phyloP scores from a whole-genome alignment of 2,888 invertebrate species.

The Gryllus longicercus region DNA sequence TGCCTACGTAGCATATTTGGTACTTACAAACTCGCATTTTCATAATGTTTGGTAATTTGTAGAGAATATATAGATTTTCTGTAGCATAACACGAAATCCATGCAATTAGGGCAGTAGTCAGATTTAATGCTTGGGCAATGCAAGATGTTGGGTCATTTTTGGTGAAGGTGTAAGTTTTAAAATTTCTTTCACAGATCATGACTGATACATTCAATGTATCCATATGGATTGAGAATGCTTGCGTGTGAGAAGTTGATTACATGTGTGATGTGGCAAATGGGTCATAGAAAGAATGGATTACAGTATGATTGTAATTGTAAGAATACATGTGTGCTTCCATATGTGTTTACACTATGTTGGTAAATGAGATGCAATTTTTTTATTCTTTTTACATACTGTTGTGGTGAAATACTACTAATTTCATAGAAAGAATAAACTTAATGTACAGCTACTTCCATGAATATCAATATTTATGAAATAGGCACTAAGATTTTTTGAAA shows the following conservation, averaged over 20 bases:
- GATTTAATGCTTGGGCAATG: neutral
- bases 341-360: neutral
- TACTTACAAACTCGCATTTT: conserved; percentile 7
- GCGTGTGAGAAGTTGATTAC: neutral
- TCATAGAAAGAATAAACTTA: too few relatives aligned
- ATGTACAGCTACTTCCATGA: too few relatives aligned
- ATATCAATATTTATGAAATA: too few relatives aligned
- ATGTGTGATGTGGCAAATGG: neutral
- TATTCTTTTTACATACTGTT: neutral
- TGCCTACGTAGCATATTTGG: neutral
- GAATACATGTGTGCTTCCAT: neutral
- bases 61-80: neutral
- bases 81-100: neutral
- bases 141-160: neutral
- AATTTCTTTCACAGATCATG: neutral
- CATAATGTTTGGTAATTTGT: neutral
- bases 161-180: neutral
- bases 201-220: neutral
- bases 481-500: too few relatives aligned
- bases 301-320: neutral
- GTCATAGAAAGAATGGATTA: too few relatives aligned
- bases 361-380: neutral
- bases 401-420: too few relatives aligned
- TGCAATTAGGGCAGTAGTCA: neutral
- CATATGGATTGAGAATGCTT: neutral